Conservation (phyloP, 2,797 vertebrate species). For the Notolepis coatsorum region DNA sequence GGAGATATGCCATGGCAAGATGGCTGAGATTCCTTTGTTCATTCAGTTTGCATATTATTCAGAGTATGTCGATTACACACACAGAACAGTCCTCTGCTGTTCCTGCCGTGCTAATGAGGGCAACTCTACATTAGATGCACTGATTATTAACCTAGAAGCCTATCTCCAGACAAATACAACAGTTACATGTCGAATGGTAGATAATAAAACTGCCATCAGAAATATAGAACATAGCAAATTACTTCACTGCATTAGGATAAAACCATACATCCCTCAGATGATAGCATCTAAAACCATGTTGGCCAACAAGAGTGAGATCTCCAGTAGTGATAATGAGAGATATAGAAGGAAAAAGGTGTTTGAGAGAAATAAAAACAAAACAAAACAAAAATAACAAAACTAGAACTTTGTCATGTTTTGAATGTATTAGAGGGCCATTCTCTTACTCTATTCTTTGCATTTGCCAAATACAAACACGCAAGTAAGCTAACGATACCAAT, state of each 20-base stretch:
- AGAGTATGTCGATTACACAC: constrained; percentile 44
- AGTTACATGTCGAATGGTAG: constrained; percentile 47
- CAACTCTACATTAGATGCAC: constrained; percentile 36
- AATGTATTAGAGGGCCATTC: constrained; percentile 55
- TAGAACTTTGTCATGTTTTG: constrained; percentile 24
- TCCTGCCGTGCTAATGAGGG: constrained; percentile 56
- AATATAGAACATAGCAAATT: constrained; percentile 57
- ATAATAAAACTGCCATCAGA: constrained; percentile 55
- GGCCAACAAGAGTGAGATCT: constrained; percentile 56
- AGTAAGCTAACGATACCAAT: constrained; percentile 63
- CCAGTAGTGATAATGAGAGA: constrained; percentile 64
- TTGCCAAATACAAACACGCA: constrained; percentile 58
- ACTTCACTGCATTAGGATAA: constrained; percentile 58
- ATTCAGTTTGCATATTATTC: constrained; percentile 80
- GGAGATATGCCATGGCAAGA: constrained; percentile 62
- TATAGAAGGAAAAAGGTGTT: constrained; percentile 61
- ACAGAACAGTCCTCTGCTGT: constrained; percentile 54
- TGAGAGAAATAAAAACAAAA: constrained; percentile 26
- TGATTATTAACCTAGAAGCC: constrained; percentile 51
- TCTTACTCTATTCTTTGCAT: constrained; percentile 50
- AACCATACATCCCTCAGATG: constrained; percentile 56
- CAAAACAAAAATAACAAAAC: background rate
- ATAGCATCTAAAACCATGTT: constrained; percentile 50
- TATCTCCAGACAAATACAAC: constrained; percentile 59
- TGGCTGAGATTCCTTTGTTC: constrained; percentile 80